Evolutionary conservation across 2,797 vertebrate species (phyloP), one percentile per base, ranked within the genome.

Genomic region (Gobionotothen gibberifrons): DNA sequence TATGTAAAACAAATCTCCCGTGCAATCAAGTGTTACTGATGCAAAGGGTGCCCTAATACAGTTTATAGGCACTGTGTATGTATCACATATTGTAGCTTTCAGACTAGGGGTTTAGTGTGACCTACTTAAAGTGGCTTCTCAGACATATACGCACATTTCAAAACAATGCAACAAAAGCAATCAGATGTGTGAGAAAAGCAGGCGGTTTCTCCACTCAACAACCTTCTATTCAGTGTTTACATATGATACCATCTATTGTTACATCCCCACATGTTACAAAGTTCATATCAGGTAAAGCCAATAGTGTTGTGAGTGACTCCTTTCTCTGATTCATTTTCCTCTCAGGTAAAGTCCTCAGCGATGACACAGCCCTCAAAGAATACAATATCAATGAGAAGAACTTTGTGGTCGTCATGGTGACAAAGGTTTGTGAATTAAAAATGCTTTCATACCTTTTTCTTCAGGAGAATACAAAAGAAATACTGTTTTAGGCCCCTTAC

Each of bases 311-410:
- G 52, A 61, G 19, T 79, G 52, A 61, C 36, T 61, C 2, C 3
- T 22, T 15, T 73, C 29, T 80, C 5, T 68, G 14, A 36, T 36
- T 36, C 8, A 36, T 36, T 68, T 36, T 61, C 10, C 76, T 86
- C 40, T 42, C 89, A 99, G 98, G 97, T 83, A 98, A 97, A 96
- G 97, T 98, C 81, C 96, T 99, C 82, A 97, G 89, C 75, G 97
- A 99, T 96, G 97, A 98, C 80, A 94, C 94, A 4, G 93, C 94
- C 47, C 95, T 99, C 79, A 98, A 97, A 91, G 97, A 99, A 76
- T 99, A 98, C 87, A 98, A 98, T 92, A 99, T 99, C 61, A 96
- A 96, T 76, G 97, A 99, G 92, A 98, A 98, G 93, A 99, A 97
- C 92, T 99, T 99, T 82, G 97, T 99, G 92, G 98, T 99, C 76